phyloP scores from a whole-genome alignment of 2,113 vertebrate species.

The Empidonax traillii region DNA sequence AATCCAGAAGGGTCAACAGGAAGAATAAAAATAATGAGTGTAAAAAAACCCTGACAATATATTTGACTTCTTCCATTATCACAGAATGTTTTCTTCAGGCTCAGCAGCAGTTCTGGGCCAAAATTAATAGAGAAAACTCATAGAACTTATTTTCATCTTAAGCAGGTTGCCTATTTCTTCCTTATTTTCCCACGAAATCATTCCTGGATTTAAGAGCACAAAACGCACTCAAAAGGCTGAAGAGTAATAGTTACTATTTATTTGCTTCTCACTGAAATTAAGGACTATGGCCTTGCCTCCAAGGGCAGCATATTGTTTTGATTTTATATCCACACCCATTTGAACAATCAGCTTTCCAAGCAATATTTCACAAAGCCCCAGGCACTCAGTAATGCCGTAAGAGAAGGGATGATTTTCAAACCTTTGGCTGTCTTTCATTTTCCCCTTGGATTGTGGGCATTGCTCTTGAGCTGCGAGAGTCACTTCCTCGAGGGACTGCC shows the following conservation, averaged over 20 bases:
- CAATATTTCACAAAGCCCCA: neutral
- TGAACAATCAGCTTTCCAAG: neutral
- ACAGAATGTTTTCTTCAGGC: neutral
- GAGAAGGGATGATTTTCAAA: neutral
- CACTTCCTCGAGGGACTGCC: neutral
- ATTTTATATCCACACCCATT: constrained; percentile 25
- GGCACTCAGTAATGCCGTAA: neutral
- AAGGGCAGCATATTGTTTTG: constrained; percentile 23
- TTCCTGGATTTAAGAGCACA: neutral
- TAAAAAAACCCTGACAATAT: neutral
- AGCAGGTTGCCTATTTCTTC: neutral
- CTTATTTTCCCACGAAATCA: neutral
- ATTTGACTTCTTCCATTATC: neutral
- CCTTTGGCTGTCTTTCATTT: neutral
- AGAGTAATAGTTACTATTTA: neutral
- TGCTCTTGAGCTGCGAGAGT: neutral
- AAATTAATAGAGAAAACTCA: neutral
- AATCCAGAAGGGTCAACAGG: neutral
- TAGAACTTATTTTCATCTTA: neutral
- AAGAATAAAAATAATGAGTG: neutral
- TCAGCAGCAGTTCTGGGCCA: neutral
- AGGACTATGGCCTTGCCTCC: neutral
- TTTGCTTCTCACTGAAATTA: neutral
- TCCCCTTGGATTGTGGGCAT: neutral
- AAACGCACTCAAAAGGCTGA: neutral